Evolutionary conservation across 1,140 invertebrate species (phyloP).

Genomic region (Achroia grisella): DNA sequence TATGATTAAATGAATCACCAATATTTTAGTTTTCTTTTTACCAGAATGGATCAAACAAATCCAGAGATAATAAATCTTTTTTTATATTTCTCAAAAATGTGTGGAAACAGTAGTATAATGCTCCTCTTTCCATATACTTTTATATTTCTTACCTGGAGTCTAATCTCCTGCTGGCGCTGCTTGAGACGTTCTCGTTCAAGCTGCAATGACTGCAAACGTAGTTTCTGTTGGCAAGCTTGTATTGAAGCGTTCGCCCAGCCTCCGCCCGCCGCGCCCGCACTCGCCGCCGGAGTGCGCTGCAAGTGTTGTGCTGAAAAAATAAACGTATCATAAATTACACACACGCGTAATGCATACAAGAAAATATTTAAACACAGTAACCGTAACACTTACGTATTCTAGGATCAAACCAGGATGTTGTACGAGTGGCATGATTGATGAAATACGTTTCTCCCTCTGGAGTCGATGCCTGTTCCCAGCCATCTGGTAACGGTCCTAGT

Average conservation of each 20-base stretch:
- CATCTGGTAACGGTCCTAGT: slow-evolving; percentile 91
- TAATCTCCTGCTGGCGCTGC: slow-evolving; percentile 91
- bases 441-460: slow-evolving; percentile 97
- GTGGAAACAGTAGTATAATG: no score
- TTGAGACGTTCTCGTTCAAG: slow-evolving; percentile 90
- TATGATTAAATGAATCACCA: no score
- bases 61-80: no score
- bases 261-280: slow-evolving; percentile 76
- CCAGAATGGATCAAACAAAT: no score
- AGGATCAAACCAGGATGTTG: slow-evolving; percentile 98
- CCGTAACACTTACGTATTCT: slow-evolving; percentile 88
- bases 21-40: no score
- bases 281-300: slow-evolving; percentile 79
- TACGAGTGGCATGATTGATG: slow-evolving; percentile 95
- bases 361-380: background rate
- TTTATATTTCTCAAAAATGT: no score
- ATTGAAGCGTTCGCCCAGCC: slow-evolving; percentile 72
- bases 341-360: background rate
- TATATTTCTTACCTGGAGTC: slow-evolving; percentile 78
- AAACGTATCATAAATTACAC: background rate
- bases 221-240: slow-evolving; percentile 84
- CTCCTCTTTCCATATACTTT: no score
- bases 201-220: slow-evolving; percentile 87
- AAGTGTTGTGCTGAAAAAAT: slow-evolving; percentile 78
- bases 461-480: slow-evolving; percentile 96